Percentiles rank a stretch among this genome's conserved stretches.
Conservation (phyloP, 1,140 invertebrate species). For the Melitaea cinxia region DNA sequence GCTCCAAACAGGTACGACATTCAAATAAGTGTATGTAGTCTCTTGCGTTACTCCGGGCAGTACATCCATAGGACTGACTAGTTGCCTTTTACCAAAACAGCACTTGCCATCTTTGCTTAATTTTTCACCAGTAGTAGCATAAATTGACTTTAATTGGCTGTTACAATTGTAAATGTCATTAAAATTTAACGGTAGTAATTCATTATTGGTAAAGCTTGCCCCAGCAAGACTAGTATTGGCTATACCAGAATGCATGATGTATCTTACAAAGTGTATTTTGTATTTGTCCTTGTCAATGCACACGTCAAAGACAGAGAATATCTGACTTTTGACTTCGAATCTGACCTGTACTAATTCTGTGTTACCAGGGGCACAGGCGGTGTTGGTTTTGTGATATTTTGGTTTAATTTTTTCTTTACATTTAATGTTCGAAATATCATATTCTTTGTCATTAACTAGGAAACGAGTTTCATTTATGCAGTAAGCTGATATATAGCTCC, state of each 20-base stretch:
- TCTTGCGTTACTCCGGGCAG: slow-evolving; percentile 51
- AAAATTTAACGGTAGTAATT: slow-evolving; percentile 40
- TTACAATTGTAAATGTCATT: slow-evolving; percentile 57
- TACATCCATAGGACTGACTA: slow-evolving; percentile 60
- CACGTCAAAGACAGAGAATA: slow-evolving; percentile 58
- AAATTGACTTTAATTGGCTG: slow-evolving; percentile 46
- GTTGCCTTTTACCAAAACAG: slow-evolving; percentile 58
- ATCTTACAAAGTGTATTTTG: not conserved
- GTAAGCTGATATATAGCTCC: slow-evolving; percentile 22
- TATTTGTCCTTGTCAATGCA: slow-evolving; percentile 52
- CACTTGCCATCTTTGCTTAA: slow-evolving; percentile 33
- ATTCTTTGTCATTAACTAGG: slow-evolving; percentile 6
- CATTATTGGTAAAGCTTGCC: slow-evolving; percentile 13
- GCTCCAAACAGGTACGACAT: slow-evolving; percentile 68
- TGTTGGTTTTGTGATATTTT: not conserved
- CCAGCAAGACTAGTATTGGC: not conserved
- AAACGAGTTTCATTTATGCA: slow-evolving; percentile 35
- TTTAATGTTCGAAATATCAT: slow-evolving; percentile 49
- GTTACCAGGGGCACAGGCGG: slow-evolving; percentile 13
- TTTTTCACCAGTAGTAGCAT: not conserved
- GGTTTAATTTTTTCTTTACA: slow-evolving; percentile 45
- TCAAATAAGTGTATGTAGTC: slow-evolving; percentile 56
- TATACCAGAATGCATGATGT: not conserved
- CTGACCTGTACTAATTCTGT: slow-evolving; percentile 45
- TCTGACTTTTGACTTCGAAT: slow-evolving; percentile 36